Evolutionary conservation across 2,797 vertebrate genomes (phyloP).

Genomic region (Xenentodon cancila): DNA sequence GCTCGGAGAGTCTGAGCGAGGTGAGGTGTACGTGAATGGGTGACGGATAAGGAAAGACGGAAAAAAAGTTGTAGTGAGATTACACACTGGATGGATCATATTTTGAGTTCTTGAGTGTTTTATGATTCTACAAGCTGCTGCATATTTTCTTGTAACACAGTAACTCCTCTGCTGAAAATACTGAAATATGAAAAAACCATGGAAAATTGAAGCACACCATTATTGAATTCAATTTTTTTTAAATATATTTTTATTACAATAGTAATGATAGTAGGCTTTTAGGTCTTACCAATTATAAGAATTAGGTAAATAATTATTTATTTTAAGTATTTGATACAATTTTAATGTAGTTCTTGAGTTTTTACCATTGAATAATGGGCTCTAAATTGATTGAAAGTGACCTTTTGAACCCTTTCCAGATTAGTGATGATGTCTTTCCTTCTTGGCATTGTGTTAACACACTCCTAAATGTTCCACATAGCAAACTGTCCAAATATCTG

Average conservation of each 20-base stretch:
- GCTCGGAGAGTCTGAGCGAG: slow-evolving; percentile 41
- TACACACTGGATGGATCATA: slow-evolving; percentile 23
- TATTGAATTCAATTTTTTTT: background rate
- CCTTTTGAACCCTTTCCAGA: background rate
- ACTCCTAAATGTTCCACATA: too few relatives aligned
- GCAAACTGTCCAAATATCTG: too few relatives aligned
- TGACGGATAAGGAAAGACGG: slow-evolving; percentile 35
- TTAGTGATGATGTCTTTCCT: too few relatives aligned
- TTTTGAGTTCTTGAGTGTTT: slow-evolving; percentile 36
- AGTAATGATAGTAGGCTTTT: too few relatives aligned
- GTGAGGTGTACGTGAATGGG: slow-evolving; percentile 35
- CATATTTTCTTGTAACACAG: background rate
- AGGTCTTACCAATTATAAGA: too few relatives aligned
- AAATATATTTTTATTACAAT: too few relatives aligned
- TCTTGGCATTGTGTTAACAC: too few relatives aligned
- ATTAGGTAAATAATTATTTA: too few relatives aligned
- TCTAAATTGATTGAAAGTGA: background rate
- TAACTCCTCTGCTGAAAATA: slow-evolving; percentile 25
- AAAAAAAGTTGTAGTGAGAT: slow-evolving; percentile 37
- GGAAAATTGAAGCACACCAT: background rate
- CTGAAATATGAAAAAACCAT: slow-evolving; percentile 11
- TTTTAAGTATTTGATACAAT: too few relatives aligned
- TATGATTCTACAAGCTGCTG: background rate
- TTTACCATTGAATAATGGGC: background rate
- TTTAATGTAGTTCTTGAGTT: too few relatives aligned